Evolutionary conservation across 2,113 vertebrate genomes (phyloP).

Genomic region (Electrona antarctica): DNA sequence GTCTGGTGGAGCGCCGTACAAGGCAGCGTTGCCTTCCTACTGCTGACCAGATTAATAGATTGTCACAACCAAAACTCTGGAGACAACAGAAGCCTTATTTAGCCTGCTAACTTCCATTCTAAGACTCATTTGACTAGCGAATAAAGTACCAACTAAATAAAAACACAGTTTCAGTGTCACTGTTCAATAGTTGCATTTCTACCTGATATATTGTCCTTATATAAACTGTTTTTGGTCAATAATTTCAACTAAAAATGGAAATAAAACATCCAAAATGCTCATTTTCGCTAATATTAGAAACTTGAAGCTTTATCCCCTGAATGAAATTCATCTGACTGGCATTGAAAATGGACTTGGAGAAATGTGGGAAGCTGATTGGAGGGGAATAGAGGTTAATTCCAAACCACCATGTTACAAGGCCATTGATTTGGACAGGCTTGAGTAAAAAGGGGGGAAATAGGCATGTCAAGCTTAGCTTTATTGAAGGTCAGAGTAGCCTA

Average conservation of each 20-base stretch:
- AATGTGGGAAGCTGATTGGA: slow-evolving; percentile 28
- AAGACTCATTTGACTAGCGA: too few species aligned
- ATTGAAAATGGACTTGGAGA: slow-evolving; percentile 20
- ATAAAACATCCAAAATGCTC: slow-evolving; percentile 30
- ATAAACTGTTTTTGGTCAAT: too few species aligned
- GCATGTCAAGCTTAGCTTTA: slow-evolving; percentile 75
- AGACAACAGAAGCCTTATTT: background rate
- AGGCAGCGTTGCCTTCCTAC: background rate
- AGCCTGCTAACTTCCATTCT: too few species aligned
- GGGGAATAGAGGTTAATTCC: slow-evolving; percentile 60
- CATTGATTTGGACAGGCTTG: slow-evolving; percentile 61
- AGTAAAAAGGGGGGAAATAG: slow-evolving; percentile 59
- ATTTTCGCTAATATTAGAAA: background rate
- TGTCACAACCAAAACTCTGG: background rate
- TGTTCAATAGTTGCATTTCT: background rate
- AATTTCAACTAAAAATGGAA: background rate
- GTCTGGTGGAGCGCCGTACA: too few species aligned
- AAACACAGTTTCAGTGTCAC: too few species aligned
- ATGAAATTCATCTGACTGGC: slow-evolving; percentile 3
- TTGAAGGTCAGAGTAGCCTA: slow-evolving; percentile 83
- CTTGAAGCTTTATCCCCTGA: background rate
- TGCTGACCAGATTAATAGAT: background rate
- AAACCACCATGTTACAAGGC: slow-evolving; percentile 41
- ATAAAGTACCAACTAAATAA: too few species aligned
- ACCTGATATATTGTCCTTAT: too few species aligned